Percentiles rank a stretch among this genome's conserved stretches.
phyloP scores from a whole-genome alignment of 2,113 vertebrate genomes.

The Amphiprion percula region DNA sequence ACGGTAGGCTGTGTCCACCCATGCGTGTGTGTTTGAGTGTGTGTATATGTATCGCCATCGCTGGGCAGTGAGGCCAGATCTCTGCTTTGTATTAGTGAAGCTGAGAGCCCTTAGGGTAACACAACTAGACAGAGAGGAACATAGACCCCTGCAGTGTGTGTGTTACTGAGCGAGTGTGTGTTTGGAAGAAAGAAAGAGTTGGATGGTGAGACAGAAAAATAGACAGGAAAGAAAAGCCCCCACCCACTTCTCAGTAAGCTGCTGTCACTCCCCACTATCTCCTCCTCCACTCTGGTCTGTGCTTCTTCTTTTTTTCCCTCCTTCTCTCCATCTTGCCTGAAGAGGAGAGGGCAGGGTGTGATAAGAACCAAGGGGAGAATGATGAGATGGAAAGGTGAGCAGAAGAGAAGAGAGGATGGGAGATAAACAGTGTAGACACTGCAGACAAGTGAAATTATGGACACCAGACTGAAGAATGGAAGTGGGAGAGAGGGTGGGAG shows the following conservation, averaged over 20 bases:
- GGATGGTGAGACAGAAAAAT: slow-evolving; percentile 30
- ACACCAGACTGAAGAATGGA: slow-evolving; percentile 33
- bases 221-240: slow-evolving; percentile 27
- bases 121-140: slow-evolving; percentile 54
- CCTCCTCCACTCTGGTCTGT: slow-evolving; percentile 41
- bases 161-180: not conserved
- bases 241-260: slow-evolving; percentile 56
- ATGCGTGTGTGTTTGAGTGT: slow-evolving; percentile 10
- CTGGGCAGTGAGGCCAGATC: slow-evolving; percentile 43
- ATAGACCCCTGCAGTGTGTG: slow-evolving; percentile 40
- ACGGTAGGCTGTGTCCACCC: not conserved
- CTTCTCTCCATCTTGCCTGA: slow-evolving; percentile 56
- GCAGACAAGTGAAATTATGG: slow-evolving; percentile 57
- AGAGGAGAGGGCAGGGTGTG: slow-evolving; percentile 62
- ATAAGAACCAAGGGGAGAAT: slow-evolving; percentile 52
- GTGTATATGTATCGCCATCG: not conserved
- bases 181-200: not conserved
- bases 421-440: slow-evolving; percentile 47
- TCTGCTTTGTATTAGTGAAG: slow-evolving; percentile 59
- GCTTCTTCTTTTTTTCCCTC: not conserved
- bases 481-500: not conserved
- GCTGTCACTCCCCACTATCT: slow-evolving; percentile 72
- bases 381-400: slow-evolving; percentile 51
- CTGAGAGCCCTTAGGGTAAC: slow-evolving; percentile 57
- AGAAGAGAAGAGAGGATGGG: slow-evolving; percentile 41